Percentiles rank a stretch among this genome's conserved stretches.
These are phyloP conservation scores for Tinea semifulvella DNA, from an alignment of 2,888 invertebrate genomes.

Conservation along the genomic window DNA sequence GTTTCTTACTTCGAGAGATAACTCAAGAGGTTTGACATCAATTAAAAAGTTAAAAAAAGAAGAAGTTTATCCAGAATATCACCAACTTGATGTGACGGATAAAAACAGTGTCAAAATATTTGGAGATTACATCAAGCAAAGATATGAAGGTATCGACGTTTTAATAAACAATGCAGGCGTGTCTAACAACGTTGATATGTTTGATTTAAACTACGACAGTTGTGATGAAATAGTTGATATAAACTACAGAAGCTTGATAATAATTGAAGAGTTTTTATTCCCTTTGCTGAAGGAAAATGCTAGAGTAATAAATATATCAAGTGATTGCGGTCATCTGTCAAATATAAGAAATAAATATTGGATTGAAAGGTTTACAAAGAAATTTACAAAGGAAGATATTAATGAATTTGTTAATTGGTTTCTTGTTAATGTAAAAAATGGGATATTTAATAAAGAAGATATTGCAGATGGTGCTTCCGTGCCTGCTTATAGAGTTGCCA, in stretches of 20 bases:
- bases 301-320: constrained; percentile 25
- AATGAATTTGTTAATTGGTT: constrained; percentile 26
- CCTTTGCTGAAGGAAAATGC: constrained; percentile 25
- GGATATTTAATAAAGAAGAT: constrained; percentile 22
- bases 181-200: constrained; percentile 21
- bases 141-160: constrained; percentile 19
- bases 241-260: constrained; percentile 16
- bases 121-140: constrained; percentile 15
- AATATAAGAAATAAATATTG: constrained; percentile 24
- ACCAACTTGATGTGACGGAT: constrained; percentile 18
- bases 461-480: constrained; percentile 29
- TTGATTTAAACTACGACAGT: constrained; percentile 17
- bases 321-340: constrained; percentile 26
- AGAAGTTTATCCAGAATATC: constrained; percentile 30
- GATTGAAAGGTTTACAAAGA: constrained; percentile 22
- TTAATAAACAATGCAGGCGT: constrained; percentile 19
- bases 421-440: constrained; percentile 23
- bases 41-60: constrained; percentile 58
- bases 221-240: constrained; percentile 15
- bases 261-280: constrained; percentile 19
- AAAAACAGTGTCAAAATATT: constrained; percentile 17
- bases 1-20: constrained; percentile 70
- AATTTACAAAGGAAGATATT: constrained; percentile 21
- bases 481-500: constrained; percentile 24
- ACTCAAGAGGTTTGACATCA: constrained; percentile 57